A percentile compares a stretch with the other conserved stretches of the same genome.
phyloP scores from a whole-genome alignment of 2,113 vertebrate species.

The Albula goreensis region DNA sequence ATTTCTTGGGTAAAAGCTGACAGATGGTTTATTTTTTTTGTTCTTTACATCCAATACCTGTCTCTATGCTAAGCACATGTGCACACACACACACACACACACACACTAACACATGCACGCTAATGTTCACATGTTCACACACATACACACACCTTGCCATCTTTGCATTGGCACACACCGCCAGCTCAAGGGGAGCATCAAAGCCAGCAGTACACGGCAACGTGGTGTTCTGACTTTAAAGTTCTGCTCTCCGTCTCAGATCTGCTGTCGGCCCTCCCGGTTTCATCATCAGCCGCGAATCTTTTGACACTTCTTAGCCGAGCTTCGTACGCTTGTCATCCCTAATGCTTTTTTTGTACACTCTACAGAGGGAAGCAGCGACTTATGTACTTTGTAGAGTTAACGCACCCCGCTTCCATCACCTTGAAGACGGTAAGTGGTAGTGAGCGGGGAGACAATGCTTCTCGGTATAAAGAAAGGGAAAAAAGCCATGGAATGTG shows the following conservation, averaged over 20 bases:
- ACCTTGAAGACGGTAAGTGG: constrained; percentile 73
- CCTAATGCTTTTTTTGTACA: constrained; percentile 62
- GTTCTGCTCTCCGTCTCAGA: constrained; percentile 60
- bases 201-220: constrained; percentile 46
- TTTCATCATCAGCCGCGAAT: constrained; percentile 65
- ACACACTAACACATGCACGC: constrained; percentile 22
- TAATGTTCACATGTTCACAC: background rate
- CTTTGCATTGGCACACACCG: constrained; percentile 28
- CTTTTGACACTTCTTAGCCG: constrained; percentile 74
- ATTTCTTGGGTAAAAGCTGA: constrained; percentile 30
- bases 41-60: constrained; percentile 8
- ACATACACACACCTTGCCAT: background rate
- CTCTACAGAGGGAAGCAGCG: constrained; percentile 51
- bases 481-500: constrained; percentile 49
- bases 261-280: constrained; percentile 63
- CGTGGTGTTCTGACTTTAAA: constrained; percentile 62
- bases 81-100: constrained; percentile 11
- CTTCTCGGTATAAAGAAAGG: constrained; percentile 55
- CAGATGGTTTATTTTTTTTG: constrained; percentile 36
- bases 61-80: background rate
- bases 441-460: constrained; percentile 60
- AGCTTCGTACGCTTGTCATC: constrained; percentile 68
- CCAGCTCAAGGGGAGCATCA: constrained; percentile 43
- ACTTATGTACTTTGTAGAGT: constrained; percentile 75
- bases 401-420: constrained; percentile 64